Conservation (phyloP, 1,140 invertebrate genomes). For the Drosophila arizonae region DNA sequence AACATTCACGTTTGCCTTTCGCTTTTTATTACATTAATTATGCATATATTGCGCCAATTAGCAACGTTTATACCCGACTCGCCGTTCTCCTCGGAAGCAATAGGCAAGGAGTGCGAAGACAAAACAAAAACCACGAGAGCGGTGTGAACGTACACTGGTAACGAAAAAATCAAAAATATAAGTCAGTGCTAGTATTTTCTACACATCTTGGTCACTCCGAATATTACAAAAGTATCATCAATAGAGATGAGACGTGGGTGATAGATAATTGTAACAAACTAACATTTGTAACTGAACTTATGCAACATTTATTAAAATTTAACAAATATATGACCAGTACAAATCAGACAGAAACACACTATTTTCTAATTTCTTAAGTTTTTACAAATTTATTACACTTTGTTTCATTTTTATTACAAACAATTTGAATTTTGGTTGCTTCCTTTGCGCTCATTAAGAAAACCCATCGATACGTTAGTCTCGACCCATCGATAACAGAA, state of each 20-base stretch:
- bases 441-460: neutral
- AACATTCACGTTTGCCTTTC: conserved; percentile 44
- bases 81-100: conserved; percentile 46
- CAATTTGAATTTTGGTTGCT: neutral
- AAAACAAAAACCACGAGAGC: conserved; percentile 51
- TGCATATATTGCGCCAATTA: conserved; percentile 54
- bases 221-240: neutral
- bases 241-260: neutral
- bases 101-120: conserved; percentile 49
- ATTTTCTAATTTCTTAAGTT: too few species aligned
- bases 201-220: conserved; percentile 1
- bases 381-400: too few species aligned
- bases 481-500: conserved; percentile 6
- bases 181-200: conserved; percentile 9
- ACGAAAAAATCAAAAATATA: neutral
- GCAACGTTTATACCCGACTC: conserved; percentile 41
- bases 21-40: conserved; percentile 57
- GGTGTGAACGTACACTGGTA: conserved; percentile 18
- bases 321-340: too few species aligned
- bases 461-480: neutral
- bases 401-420: neutral
- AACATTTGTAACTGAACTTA: neutral
- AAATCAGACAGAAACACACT: too few species aligned
- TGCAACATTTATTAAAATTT: neutral
- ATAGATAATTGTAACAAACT: neutral